These are phyloP conservation scores for Asobara japonica DNA, from an alignment of 1,140 invertebrate genomes.

Conservation along the genomic window DNA sequence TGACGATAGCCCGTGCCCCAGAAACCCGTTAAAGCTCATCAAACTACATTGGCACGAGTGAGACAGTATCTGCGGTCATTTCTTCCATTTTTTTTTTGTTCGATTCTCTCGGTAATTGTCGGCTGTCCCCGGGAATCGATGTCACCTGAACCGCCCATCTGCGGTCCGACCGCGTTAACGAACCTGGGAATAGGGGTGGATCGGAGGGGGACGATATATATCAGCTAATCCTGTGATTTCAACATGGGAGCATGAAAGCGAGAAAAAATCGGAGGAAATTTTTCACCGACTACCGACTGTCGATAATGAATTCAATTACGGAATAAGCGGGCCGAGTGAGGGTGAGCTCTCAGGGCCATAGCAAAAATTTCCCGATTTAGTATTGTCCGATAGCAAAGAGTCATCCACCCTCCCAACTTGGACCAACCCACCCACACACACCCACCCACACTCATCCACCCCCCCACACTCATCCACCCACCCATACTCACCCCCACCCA, in stretches of 20 bases:
- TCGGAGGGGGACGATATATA: neutral
- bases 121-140: neutral
- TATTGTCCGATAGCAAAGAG: too few relatives aligned
- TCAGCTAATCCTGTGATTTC: conserved; percentile 2
- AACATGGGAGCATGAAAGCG: neutral
- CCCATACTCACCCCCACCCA: too few relatives aligned
- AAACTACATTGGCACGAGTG: neutral
- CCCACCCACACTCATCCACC: too few relatives aligned
- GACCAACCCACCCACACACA: too few relatives aligned
- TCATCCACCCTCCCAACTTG: too few relatives aligned
- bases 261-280: too few relatives aligned
- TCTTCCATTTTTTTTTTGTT: neutral
- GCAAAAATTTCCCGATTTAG: too few relatives aligned
- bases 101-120: neutral
- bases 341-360: too few relatives aligned
- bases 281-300: neutral
- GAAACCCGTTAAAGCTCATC: neutral
- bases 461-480: too few relatives aligned
- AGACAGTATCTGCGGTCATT: neutral
- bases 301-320: too few relatives aligned
- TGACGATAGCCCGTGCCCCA: neutral
- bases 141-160: conserved; percentile 9
- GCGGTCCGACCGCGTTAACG: neutral
- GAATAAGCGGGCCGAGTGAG: too few relatives aligned
- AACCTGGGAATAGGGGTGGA: neutral